A percentile compares a stretch with the other conserved stretches of the same genome.
phyloP scores from a whole-genome alignment of 2,888 invertebrate genomes.

The Margaritifera margaritifera region DNA sequence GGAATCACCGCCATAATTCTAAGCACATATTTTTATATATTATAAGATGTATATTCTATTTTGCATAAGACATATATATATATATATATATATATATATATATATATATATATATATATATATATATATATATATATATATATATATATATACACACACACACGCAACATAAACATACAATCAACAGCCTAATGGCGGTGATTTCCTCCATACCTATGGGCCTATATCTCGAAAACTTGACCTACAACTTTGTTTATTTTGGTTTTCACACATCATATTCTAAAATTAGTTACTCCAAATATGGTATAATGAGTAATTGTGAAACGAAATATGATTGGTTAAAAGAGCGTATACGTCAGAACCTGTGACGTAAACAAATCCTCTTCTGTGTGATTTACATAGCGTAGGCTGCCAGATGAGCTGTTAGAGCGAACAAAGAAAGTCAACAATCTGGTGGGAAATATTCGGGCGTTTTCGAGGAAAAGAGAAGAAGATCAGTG shows the following conservation, averaged over 20 bases:
- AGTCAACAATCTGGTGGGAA: conserved; percentile 15
- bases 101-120: too few species aligned
- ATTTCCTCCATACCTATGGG: too few species aligned
- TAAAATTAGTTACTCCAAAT: conserved; percentile 35
- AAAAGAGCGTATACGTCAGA: conserved; percentile 13
- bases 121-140: too few species aligned
- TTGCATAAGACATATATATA: too few species aligned
- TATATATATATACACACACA: too few species aligned
- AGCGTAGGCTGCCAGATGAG: conserved; percentile 24
- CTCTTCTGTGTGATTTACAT: conserved; percentile 4
- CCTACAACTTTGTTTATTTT: conserved; percentile 36
- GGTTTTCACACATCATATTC: conserved; percentile 32
- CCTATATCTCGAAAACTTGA: conserved; percentile 8
- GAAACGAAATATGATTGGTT: conserved; percentile 26
- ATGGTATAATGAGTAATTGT: conserved; percentile 25
- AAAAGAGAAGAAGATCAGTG: conserved; percentile 3
- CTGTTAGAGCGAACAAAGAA: conserved; percentile 16
- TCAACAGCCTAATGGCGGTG: too few species aligned
- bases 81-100: too few species aligned
- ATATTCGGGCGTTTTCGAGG: conserved; percentile 15
- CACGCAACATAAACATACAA: too few species aligned
- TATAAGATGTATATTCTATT: too few species aligned
- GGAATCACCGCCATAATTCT: too few species aligned
- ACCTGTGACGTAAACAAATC: conserved; percentile 37
- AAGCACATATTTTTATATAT: too few species aligned